Evolutionary conservation across 1,140 invertebrate genomes (phyloP).

Genomic region (Lasioglossum albipes): DNA sequence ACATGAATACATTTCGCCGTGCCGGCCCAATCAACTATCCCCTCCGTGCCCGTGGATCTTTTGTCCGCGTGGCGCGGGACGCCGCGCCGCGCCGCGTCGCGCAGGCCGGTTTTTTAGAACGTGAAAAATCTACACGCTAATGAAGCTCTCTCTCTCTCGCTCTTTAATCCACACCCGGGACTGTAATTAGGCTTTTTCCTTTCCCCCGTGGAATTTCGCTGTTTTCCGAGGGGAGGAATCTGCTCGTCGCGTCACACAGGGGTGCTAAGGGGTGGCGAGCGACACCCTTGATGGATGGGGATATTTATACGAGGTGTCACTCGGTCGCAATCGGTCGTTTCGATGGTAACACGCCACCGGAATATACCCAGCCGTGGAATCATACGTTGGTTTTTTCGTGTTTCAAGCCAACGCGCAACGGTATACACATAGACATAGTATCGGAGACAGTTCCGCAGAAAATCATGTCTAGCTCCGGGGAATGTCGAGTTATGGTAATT

Average conservation of each 20-base stretch:
- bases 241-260: neutral
- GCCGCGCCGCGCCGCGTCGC: no score
- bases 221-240: neutral
- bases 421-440: neutral
- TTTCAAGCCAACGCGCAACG: neutral
- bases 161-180: neutral
- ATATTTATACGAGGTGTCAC: conserved; percentile 3
- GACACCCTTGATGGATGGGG: conserved; percentile 14
- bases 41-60: conserved; percentile 32
- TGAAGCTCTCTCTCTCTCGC: conserved; percentile 17
- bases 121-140: conserved; percentile 49
- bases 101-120: conserved; percentile 33
- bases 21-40: conserved; percentile 62
- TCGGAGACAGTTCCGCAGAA: neutral
- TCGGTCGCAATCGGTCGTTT: neutral
- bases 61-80: conserved; percentile 40
- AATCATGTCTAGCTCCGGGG: neutral
- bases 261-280: neutral
- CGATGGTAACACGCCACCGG: no score
- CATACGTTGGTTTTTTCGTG: neutral
- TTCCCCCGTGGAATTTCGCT: neutral
- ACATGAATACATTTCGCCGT: conserved; percentile 69
- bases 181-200: conserved; percentile 15
- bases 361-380: neutral
- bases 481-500: conserved; percentile 10